These are phyloP conservation scores for Pipra filicauda DNA, from an alignment of 2,113 vertebrate species.

Conservation along the genomic window DNA sequence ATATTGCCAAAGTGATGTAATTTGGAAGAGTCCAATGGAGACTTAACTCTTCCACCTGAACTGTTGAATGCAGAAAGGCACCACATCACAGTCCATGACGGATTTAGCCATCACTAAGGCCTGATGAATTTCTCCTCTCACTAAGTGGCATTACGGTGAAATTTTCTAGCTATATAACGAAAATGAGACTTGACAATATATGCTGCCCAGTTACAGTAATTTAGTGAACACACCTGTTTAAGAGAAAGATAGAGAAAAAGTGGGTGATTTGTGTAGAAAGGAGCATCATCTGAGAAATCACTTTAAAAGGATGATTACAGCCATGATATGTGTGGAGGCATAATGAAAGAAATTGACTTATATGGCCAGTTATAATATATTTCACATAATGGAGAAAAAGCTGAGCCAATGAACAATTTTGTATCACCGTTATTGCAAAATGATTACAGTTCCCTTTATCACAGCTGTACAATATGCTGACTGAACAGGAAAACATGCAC, in stretches of 20 bases:
- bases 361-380: background rate
- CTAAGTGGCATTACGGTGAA: background rate
- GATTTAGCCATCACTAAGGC: background rate
- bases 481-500: constrained; percentile 35
- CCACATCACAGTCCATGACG: rapidly evolving
- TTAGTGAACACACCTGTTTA: background rate
- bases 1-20: background rate
- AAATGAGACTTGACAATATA: background rate
- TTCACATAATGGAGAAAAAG: background rate
- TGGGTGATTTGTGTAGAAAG: background rate
- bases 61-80: background rate
- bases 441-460: constrained; percentile 28
- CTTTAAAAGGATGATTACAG: background rate
- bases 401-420: constrained; percentile 31
- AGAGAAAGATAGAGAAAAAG: background rate
- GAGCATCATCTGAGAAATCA: background rate
- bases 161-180: background rate
- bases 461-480: constrained; percentile 42
- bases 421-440: background rate
- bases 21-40: background rate
- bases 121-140: background rate
- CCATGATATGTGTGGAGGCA: background rate
- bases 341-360: background rate
- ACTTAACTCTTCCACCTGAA: background rate
- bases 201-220: background rate